These are phyloP conservation scores for Drosophila nasuta DNA, from an alignment of 1,140 invertebrate species.

Conservation along the genomic window DNA sequence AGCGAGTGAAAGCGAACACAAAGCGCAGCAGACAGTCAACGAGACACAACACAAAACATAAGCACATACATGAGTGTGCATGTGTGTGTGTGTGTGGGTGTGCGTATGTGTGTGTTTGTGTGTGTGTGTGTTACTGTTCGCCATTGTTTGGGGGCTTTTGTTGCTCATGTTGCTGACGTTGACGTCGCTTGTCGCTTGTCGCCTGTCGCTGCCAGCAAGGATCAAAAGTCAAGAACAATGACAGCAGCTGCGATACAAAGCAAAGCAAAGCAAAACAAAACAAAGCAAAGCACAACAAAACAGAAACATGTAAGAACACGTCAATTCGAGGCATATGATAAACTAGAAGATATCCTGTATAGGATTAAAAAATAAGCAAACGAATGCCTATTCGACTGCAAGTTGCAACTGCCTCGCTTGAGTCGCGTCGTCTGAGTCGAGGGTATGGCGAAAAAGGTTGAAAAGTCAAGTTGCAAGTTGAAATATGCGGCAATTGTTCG, in stretches of 20 bases:
- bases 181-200: conserved; percentile 68
- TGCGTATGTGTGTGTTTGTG: conserved; percentile 30
- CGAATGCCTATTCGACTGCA: neutral
- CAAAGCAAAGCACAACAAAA: conserved; percentile 40
- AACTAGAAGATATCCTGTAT: neutral
- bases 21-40: conserved; percentile 51
- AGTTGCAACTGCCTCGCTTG: neutral
- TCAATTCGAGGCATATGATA: neutral
- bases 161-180: conserved; percentile 79
- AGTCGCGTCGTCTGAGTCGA: neutral
- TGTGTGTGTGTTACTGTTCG: conserved; percentile 18
- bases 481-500: conserved; percentile 78
- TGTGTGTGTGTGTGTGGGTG: conserved; percentile 29
- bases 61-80: conserved; percentile 4
- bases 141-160: conserved; percentile 58
- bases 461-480: conserved; percentile 82
- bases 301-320: conserved; percentile 14
- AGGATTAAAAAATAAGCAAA: too few relatives aligned
- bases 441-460: conserved; percentile 46
- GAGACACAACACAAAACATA: conserved; percentile 42
- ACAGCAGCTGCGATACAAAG: conserved; percentile 61
- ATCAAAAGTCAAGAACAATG: conserved; percentile 83
- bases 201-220: conserved; percentile 74
- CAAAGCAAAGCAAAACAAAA: conserved; percentile 40
- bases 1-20: conserved; percentile 70